Base-by-base conservation (phyloP, 2,797 vertebrate species). In the Acropternis orthonyx region DNA sequence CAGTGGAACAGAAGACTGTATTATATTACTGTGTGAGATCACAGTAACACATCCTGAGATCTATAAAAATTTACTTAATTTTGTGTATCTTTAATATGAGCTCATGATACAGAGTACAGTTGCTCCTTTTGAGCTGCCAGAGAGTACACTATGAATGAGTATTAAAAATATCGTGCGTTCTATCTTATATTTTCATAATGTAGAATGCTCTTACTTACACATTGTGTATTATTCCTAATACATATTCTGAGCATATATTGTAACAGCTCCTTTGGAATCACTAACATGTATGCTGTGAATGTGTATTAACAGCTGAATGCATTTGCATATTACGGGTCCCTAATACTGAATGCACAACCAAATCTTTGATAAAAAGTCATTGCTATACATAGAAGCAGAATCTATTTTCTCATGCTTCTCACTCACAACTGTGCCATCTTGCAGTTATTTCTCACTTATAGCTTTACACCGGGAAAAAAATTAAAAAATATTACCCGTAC, bases 281-380 rank as follows among this genome's bases (percentile, higher is more conserved):
- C 96, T 97, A 97, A 87, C 81, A 84, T 54, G 73, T 96, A 95
- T 91, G 79, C 91, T 91, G 46, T 87, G 88, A 97, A 94, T 94
- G 79, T 75, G 77, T 96, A 94, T 97, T 97, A 98, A 96, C 68
- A 93, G 81, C 71, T 89, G 88, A 97, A 97, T 95, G 43, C 3
- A 94, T 97, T 97, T 98, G 93, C 86, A 95, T 97, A 91, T 95
- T 93, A 85, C 75, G 65, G 96, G 84, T 90, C 85, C 52, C 39
- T 96, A 92, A 96, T 93, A 88, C 76, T 83, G 81, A 97, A 97
- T 76, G 41, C 49, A 92, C 62, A 95, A 95, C 88, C 88, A 95
- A 95, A 93, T 93, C 39, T 91, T 94, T 92, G 82, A 84, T 88
- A 94, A 94, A 90, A 89, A 95, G 56, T 85, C 69, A 55, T 83